Percentiles rank a stretch among this genome's conserved stretches.
Evolutionary conservation across 2,113 vertebrate genomes (phyloP).

Genomic region (Brachirus orientalis): DNA sequence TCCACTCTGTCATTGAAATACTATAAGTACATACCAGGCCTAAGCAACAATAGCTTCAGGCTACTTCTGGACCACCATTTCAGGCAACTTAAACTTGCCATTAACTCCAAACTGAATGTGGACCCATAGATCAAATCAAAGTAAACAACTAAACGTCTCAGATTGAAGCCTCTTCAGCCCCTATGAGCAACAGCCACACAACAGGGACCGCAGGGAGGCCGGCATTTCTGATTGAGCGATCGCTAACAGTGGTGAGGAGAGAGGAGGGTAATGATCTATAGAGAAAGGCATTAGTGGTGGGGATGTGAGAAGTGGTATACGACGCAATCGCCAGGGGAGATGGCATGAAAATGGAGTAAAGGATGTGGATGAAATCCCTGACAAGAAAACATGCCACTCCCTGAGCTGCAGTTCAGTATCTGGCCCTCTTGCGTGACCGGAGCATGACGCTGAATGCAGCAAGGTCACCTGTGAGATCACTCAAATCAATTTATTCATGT

Average conservation of each 20-base stretch:
- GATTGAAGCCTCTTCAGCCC: constrained; percentile 60
- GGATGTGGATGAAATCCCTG: constrained; percentile 61
- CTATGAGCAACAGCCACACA: constrained; percentile 50
- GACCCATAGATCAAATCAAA: constrained; percentile 61
- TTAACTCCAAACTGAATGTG: constrained; percentile 39
- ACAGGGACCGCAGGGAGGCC: constrained; percentile 35
- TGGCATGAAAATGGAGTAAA: constrained; percentile 51
- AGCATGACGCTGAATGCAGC: neutral
- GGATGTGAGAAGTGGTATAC: constrained; percentile 59
- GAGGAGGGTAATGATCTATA: constrained; percentile 76
- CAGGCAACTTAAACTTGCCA: constrained; percentile 42
- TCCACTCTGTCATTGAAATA: constrained; percentile 46
- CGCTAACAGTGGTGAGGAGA: constrained; percentile 59
- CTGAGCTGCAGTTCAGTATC: constrained; percentile 1
- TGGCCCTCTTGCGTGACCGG: constrained; percentile 19
- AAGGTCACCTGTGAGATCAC: constrained; percentile 40
- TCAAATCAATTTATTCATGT: constrained; percentile 31
- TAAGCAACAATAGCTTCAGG: constrained; percentile 50
- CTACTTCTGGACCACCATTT: constrained; percentile 44
- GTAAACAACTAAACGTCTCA: constrained; percentile 54
- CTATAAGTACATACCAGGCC: constrained; percentile 31
- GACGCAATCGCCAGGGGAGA: constrained; percentile 55
- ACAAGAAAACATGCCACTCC: constrained; percentile 45
- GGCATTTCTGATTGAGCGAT: constrained; percentile 70
- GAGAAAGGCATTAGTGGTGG: constrained; percentile 69